Conservation (phyloP, 2,797 vertebrate species). For the Capromys pilorides region DNA sequence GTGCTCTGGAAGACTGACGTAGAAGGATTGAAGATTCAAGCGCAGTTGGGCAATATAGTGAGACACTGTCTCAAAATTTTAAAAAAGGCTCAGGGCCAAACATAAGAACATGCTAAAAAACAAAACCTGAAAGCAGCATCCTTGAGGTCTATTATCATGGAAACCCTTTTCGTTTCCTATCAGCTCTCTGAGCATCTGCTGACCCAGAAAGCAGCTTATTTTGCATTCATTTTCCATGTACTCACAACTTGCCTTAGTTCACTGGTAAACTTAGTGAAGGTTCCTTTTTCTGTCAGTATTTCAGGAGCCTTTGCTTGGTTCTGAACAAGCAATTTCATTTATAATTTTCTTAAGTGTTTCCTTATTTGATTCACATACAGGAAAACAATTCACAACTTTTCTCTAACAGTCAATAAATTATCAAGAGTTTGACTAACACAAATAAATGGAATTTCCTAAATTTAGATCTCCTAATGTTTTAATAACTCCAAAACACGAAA, state of each 20-base stretch:
- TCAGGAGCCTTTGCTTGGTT: constrained; percentile 27
- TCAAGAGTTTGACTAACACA: not conserved
- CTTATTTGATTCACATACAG: not conserved
- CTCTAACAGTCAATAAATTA: not conserved
- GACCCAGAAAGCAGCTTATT: not conserved
- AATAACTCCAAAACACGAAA: not conserved
- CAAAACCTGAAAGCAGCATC: not conserved
- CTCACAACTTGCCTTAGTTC: not conserved
- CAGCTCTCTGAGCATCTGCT: not conserved
- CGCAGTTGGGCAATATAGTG: not conserved
- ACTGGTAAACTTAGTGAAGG: not conserved
- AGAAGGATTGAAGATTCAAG: not conserved
- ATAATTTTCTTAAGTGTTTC: not conserved
- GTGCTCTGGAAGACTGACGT: not conserved
- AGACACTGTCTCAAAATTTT: not conserved
- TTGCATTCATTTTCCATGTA: not conserved
- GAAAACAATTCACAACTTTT: constrained; percentile 36
- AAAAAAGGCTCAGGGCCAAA: not conserved
- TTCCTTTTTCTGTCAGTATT: not conserved
- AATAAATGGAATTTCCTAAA: not conserved
- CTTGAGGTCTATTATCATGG: not conserved
- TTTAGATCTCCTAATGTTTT: not conserved
- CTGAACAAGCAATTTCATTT: not conserved
- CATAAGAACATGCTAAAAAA: not conserved
- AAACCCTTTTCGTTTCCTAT: not conserved